Conservation (phyloP, 2,797 vertebrate genomes). For the Centropyge bicolor region DNA sequence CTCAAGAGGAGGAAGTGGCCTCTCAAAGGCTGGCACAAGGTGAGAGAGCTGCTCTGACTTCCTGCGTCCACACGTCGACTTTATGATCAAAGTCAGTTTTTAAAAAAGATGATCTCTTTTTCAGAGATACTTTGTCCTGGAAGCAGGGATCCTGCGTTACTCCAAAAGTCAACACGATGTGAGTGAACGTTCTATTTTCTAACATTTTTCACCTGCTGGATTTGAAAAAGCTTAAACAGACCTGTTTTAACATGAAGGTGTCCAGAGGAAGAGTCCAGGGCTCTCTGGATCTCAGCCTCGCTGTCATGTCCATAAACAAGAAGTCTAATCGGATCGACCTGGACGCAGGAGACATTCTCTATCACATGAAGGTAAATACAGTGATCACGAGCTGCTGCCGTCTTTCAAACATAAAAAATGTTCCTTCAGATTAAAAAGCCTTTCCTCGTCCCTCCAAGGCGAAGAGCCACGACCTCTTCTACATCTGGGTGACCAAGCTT, state of each 20-base stretch:
- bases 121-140: constrained; percentile 94
- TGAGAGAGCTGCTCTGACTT: constrained; percentile 59
- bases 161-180: constrained; percentile 92
- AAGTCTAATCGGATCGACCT: constrained; percentile 93
- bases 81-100: neutral
- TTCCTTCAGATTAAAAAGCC: neutral
- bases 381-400: neutral
- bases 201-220: too few species aligned
- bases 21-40: constrained; percentile 98
- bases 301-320: constrained; percentile 95
- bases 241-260: constrained; percentile 76
- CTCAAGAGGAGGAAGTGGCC: constrained; percentile 98
- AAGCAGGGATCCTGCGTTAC: constrained; percentile 91
- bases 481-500: constrained; percentile 93
- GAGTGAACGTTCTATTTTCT: constrained; percentile 67
- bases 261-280: constrained; percentile 91
- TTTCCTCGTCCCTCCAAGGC: constrained; percentile 79
- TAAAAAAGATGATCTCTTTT: constrained; percentile 20
- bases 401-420: neutral
- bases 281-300: constrained; percentile 89
- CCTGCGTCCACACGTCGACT: neutral
- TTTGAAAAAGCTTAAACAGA: neutral
- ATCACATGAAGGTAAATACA: constrained; percentile 91
- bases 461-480: constrained; percentile 91
- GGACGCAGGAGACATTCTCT: constrained; percentile 94